Evolutionary conservation across 2,888 invertebrate species (phyloP).

Genomic region (Drosophila imparisetae): DNA sequence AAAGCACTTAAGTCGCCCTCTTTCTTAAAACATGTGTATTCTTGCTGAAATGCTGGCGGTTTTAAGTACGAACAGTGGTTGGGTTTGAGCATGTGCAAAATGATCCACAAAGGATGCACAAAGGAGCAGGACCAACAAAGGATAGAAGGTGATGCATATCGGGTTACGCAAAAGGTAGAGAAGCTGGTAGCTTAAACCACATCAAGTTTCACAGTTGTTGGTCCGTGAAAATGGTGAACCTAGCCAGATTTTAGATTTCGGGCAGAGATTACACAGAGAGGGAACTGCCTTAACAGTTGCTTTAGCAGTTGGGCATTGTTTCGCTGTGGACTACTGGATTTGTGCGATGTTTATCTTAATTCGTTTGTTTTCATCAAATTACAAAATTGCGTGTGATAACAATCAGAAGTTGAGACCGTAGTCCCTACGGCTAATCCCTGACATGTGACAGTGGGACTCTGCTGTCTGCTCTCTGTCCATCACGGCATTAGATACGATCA

Average conservation of each 20-base stretch:
- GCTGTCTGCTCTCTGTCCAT: slow-evolving; percentile 71
- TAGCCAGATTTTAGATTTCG: slow-evolving; percentile 15
- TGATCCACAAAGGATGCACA: slow-evolving; percentile 13
- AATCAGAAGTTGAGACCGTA: slow-evolving; percentile 71
- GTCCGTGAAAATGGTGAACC: slow-evolving; percentile 43
- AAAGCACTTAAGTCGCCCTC: slow-evolving; percentile 22
- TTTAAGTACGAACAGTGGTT: slow-evolving; percentile 28
- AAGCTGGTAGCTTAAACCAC: slow-evolving; percentile 14
- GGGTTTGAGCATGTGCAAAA: slow-evolving; percentile 36
- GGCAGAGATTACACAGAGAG: slow-evolving; percentile 32
- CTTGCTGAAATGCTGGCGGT: not conserved
- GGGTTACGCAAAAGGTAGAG: slow-evolving; percentile 38
- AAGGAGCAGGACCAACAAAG: not conserved
- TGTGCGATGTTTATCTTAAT: slow-evolving; percentile 77
- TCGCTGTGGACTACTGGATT: slow-evolving; percentile 60
- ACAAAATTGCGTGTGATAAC: slow-evolving; percentile 84
- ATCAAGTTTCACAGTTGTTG: slow-evolving; percentile 54
- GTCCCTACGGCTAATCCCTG: slow-evolving; percentile 69
- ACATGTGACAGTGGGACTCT: slow-evolving; percentile 60
- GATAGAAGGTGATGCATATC: slow-evolving; percentile 39
- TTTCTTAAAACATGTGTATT: slow-evolving; percentile 5
- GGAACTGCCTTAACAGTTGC: not conserved
- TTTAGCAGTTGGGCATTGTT: slow-evolving; percentile 25
- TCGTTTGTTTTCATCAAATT: slow-evolving; percentile 84
- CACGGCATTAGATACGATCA: slow-evolving; percentile 79